Percentiles rank a stretch among this genome's conserved stretches.
Conservation (phyloP, 2,888 invertebrate species). For the Morpho achilles region DNA sequence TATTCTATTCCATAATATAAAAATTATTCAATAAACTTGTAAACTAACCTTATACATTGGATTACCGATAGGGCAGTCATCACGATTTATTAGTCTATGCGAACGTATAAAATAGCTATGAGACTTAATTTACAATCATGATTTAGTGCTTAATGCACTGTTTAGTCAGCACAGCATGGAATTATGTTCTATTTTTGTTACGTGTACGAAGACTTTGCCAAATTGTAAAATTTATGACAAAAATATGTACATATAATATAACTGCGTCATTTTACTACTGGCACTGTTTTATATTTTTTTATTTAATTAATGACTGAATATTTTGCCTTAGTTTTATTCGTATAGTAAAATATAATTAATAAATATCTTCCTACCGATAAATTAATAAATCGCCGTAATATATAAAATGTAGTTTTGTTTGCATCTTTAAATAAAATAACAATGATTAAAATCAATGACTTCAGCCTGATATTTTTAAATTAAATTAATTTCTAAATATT, state of each 20-base stretch:
- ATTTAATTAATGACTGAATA: neutral
- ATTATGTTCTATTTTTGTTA: constrained; percentile 65
- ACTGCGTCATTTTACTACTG: constrained; percentile 43
- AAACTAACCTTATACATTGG: too few relatives aligned
- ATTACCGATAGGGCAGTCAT: too few relatives aligned
- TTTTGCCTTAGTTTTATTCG: constrained; percentile 22
- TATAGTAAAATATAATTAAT: neutral
- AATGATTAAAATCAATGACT: too few relatives aligned
- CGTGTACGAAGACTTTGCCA: constrained; percentile 67
- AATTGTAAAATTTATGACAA: constrained; percentile 69
- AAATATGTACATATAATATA: constrained; percentile 40
- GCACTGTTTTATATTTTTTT: neutral
- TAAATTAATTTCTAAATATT: too few relatives aligned
- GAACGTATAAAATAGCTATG: neutral
- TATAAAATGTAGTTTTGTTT: too few relatives aligned
- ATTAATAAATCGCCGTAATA: too few relatives aligned
- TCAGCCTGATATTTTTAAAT: too few relatives aligned
- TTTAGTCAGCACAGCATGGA: constrained; percentile 57
- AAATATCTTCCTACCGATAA: too few relatives aligned
- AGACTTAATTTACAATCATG: constrained; percentile 28
- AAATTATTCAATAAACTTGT: too few relatives aligned
- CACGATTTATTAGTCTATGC: too few relatives aligned
- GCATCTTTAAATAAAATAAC: too few relatives aligned
- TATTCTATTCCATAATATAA: too few relatives aligned
- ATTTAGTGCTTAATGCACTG: constrained; percentile 36